Percentiles rank a stretch among this genome's conserved stretches.
These are phyloP conservation scores for Acanthosepion lycidas DNA, from an alignment of 2,888 invertebrate species.

Conservation along the genomic window DNA sequence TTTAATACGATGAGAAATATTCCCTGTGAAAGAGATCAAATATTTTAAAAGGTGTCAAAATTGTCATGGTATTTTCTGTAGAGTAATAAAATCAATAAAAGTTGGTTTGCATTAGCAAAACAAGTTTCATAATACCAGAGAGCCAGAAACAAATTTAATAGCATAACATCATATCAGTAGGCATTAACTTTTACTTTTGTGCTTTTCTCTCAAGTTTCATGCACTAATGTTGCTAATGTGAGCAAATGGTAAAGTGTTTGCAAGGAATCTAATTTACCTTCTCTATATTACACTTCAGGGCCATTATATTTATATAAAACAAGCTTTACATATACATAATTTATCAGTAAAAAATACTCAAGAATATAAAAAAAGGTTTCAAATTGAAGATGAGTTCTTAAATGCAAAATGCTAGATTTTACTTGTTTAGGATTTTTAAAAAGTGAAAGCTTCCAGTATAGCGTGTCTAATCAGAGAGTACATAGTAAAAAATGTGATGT, in stretches of 20 bases:
- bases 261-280: constrained; percentile 1
- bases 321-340: neutral
- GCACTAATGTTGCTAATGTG: constrained; percentile 33
- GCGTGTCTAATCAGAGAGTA: too few species aligned
- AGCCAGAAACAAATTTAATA: neutral
- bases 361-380: neutral
- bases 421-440: too few species aligned
- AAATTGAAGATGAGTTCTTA: neutral
- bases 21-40: neutral
- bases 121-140: constrained; percentile 18
- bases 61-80: neutral
- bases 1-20: neutral
- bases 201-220: neutral
- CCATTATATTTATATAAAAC: neutral
- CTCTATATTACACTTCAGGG: neutral
- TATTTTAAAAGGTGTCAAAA: neutral
- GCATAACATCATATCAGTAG: neutral
- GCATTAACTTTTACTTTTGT: neutral
- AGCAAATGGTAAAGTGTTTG: constrained; percentile 8
- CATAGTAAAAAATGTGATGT: too few species aligned
- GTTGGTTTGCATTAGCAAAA: neutral
- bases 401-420: neutral
- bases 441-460: too few species aligned
- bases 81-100: constrained; percentile 33
- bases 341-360: neutral